These are phyloP conservation scores for Scolopax rusticola DNA, from an alignment of 2,797 vertebrate genomes.

Conservation along the genomic window DNA sequence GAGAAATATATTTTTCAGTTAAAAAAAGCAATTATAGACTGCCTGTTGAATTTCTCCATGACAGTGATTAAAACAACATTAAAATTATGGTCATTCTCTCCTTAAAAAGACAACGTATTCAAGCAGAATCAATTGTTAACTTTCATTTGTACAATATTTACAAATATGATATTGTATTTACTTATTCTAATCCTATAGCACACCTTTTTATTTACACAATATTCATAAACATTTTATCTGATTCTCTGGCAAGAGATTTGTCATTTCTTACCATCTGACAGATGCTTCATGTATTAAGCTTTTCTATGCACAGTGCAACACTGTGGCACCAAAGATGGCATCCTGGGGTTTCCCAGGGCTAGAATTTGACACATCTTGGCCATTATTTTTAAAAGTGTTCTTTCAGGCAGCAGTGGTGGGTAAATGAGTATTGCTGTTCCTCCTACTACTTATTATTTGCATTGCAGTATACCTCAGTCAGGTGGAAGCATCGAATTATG, in stretches of 20 bases:
- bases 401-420: background rate
- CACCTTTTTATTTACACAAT: background rate
- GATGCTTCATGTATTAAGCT: background rate
- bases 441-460: background rate
- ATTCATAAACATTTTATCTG: background rate
- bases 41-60: background rate
- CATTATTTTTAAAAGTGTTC: background rate
- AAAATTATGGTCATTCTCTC: background rate
- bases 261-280: background rate
- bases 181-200: background rate
- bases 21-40: background rate
- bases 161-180: background rate
- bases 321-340: background rate
- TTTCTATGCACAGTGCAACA: background rate
- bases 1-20: background rate
- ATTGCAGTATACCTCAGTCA: background rate
- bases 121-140: background rate
- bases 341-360: background rate
- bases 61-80: background rate
- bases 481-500: background rate
- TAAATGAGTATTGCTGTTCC: background rate
- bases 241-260: background rate
- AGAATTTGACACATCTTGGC: background rate
- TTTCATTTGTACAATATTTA: background rate
- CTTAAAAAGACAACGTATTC: background rate